phyloP scores from a whole-genome alignment of 2,797 vertebrate species.

The Semaprochilodus insignis region DNA sequence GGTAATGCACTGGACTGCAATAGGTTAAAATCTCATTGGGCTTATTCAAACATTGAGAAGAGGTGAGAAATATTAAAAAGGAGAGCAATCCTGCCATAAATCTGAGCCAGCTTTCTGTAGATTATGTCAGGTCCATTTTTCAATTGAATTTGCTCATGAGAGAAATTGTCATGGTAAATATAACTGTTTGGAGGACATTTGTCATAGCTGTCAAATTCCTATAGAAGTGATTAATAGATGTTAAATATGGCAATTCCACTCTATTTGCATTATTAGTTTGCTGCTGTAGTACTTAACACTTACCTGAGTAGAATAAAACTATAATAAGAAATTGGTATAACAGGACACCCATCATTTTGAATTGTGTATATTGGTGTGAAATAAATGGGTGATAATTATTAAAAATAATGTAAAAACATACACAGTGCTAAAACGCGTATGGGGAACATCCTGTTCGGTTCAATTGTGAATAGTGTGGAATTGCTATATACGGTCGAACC shows the following conservation, averaged over 20 bases:
- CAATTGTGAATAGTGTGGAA: slow-evolving; percentile 19
- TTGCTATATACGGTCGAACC: slow-evolving; percentile 6
- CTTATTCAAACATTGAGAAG: not conserved
- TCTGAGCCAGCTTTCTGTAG: not conserved
- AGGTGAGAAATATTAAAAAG: not conserved
- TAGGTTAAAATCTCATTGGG: not conserved
- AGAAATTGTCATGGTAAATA: slow-evolving; percentile 1
- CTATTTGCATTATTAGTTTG: slow-evolving; percentile 10
- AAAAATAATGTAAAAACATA: no score
- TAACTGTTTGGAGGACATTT: not conserved
- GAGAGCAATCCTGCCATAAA: not conserved
- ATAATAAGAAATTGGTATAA: no score
- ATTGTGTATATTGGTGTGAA: not conserved
- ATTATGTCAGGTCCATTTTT: no score
- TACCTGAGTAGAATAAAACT: no score
- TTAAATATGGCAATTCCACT: slow-evolving; percentile 32
- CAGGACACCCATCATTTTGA: not conserved
- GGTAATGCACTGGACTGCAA: not conserved
- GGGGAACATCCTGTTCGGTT: not conserved
- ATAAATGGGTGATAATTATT: not conserved
- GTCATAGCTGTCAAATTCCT: not conserved
- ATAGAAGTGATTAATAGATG: not conserved
- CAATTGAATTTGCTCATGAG: not conserved
- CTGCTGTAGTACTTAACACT: no score
- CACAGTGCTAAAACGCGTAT: not conserved